Evolutionary conservation across 2,888 invertebrate species (phyloP), one percentile per base, ranked within the genome.

Genomic region (Agelastica alni): DNA sequence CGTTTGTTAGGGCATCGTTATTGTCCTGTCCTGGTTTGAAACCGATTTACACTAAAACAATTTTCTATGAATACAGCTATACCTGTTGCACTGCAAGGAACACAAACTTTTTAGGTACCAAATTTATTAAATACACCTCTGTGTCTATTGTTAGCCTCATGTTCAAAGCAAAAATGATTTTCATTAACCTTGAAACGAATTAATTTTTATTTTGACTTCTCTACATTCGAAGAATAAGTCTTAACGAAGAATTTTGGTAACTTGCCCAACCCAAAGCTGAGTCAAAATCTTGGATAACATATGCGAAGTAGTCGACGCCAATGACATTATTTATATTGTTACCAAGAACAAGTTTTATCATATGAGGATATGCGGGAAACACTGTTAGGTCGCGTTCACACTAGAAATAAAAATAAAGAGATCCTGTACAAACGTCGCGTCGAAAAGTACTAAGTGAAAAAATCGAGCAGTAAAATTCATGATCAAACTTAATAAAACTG

Each of bases 251-350:
- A 9, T 34, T 34, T 34, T 34, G 34, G 34, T 16, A 5, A 34
- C 2, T 4, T 7, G 34, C 34, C 16, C 14, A 34, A 16, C 34
- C 34, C 34, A 34, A 16, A 12, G 2, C 12, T 31, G 31, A 31
- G 10, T 31, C 31, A 31, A 31, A 31, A 16, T 34, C 16, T 16
- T 16, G 16, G 14, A 34, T 34, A 34, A 34, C 34, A 9, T 9
- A n/a, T 34, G n/a, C 16, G 2, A 31, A 31, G n/a, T 31, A 14
- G 16, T 34, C 34, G 34, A 34, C 34, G 34, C 34, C 34, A 34
- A 34, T 34, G 34, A 34, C 34, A 34, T 34, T 34, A 16, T 34
- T 34, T 34, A 34, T 31, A 31, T 34, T 16, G 14, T 34, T 34
- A 16, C n/a, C 7, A 34, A 34, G 14, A 34, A 34, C 34, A 16